These are phyloP conservation scores for Knipowitschia caucasica DNA, from an alignment of 2,797 vertebrate species.

Conservation along the genomic window DNA sequence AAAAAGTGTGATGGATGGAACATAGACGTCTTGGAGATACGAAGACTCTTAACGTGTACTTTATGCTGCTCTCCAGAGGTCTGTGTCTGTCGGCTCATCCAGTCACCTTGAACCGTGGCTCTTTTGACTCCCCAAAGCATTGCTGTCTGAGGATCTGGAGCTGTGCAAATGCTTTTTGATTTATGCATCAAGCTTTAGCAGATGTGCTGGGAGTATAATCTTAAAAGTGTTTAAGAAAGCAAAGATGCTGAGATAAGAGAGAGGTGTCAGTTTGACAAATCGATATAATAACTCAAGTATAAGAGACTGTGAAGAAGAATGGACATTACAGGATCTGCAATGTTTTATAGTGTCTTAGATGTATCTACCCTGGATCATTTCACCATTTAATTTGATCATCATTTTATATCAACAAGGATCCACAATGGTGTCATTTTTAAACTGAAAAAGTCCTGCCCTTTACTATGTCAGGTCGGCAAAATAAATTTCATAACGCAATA, in stretches of 20 bases:
- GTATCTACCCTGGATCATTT: too few species aligned
- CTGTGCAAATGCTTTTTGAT: constrained; percentile 23
- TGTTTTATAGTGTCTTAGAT: too few species aligned
- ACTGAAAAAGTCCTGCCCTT: too few species aligned
- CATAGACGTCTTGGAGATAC: background rate
- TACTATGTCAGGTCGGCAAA: too few species aligned
- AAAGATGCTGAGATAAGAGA: background rate
- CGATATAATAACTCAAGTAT: background rate
- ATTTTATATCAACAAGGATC: too few species aligned
- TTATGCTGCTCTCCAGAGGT: constrained; percentile 11
- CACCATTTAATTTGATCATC: too few species aligned
- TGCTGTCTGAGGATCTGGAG: constrained; percentile 20
- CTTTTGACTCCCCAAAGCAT: constrained; percentile 13
- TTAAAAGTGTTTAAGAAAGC: background rate
- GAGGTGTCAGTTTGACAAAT: background rate
- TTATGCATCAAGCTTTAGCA: constrained; percentile 11
- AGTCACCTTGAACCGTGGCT: constrained; percentile 40
- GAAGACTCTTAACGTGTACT: background rate
- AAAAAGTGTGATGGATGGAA: too few species aligned
- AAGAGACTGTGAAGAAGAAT: background rate
- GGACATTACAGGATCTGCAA: too few species aligned
- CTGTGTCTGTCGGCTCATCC: constrained; percentile 33
- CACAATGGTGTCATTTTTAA: too few species aligned
- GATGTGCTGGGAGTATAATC: constrained; percentile 20
- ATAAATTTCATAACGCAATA: too few species aligned